Conservation (phyloP, 2,888 invertebrate genomes). For the Diarsia rubi region DNA sequence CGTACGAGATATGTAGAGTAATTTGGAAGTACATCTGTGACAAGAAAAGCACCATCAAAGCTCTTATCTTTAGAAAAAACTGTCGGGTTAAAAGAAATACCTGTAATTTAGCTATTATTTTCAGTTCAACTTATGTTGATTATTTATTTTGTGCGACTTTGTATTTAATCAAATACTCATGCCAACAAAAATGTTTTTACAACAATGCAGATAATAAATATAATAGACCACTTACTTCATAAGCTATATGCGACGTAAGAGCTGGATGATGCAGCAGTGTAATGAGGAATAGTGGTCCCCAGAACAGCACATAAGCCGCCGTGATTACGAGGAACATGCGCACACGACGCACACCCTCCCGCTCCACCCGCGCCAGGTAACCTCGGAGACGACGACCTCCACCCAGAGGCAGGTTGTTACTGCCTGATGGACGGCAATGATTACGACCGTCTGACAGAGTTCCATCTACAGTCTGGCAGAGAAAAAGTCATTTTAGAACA, state of each 20-base stretch:
- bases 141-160: neutral
- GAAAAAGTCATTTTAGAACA: neutral
- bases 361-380: conserved; percentile 94
- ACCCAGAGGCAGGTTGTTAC: conserved; percentile 89
- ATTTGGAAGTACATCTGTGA: conserved; percentile 92
- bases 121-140: neutral
- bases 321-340: conserved; percentile 97
- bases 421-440: conserved; percentile 77
- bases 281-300: conserved; percentile 97
- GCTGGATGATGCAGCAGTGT: conserved; percentile 95
- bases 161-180: neutral
- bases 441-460: conserved; percentile 78
- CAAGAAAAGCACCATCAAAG: neutral
- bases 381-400: conserved; percentile 94
- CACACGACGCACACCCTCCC: conserved; percentile 95
- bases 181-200: neutral
- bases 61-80: neutral
- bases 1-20: conserved; percentile 96
- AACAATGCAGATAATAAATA: neutral
- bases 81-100: neutral
- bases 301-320: conserved; percentile 96
- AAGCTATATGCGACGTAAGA: conserved; percentile 93
- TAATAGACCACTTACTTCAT: conserved; percentile 91
- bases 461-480: conserved; percentile 85
- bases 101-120: neutral